Evolutionary conservation across 2,113 vertebrate genomes (phyloP), one percentile per base, ranked within the genome.

Genomic region (Oreochromis aureus): DNA sequence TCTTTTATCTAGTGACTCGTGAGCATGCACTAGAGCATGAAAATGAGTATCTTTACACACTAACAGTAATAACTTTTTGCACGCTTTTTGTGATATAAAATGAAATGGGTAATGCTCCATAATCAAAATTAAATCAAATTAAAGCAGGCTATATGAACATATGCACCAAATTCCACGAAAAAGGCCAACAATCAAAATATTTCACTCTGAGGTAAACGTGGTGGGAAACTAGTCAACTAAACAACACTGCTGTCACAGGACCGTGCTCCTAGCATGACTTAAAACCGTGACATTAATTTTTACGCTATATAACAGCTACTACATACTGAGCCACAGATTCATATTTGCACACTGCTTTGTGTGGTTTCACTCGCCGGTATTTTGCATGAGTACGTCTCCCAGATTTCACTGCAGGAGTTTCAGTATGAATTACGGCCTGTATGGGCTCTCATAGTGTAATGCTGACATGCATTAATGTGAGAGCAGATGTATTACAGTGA

Each of bases 401-500:
- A 18, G 55, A 27, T 76, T 24, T 71, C 48, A 69, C 44, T 32
- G 19, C 13, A 30, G 18, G 73, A 61, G 34, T 88, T 69, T 32
- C 18, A 69, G 8, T 32, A 48, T 76, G 69, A 91, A 80, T 80
- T 18, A 76, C 16, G 12, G 44, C 18, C 39, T 30, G 44, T 41
- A 15, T 10, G 16, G 27, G 34, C 34, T 58, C 78, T 87, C 83
- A 10, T 11, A 73, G 80, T 82, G 73, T 85, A 89, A 79, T 73
- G 79, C 51, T 36, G 83, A 76, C 18, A 18, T 22, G 54, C 86
- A 83, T 79, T 80, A 86, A 80, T 81, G 86, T 79, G 87, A 84
- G 85, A 89, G 91, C 69, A 90, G 86, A 88, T 89, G 83, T 87
- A 82, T 93, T 66, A 92, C 82, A 85, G 76, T 66, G 89, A 89